These are phyloP conservation scores for Xylocampa areola DNA, from an alignment of 2,888 invertebrate species.

Conservation along the genomic window DNA sequence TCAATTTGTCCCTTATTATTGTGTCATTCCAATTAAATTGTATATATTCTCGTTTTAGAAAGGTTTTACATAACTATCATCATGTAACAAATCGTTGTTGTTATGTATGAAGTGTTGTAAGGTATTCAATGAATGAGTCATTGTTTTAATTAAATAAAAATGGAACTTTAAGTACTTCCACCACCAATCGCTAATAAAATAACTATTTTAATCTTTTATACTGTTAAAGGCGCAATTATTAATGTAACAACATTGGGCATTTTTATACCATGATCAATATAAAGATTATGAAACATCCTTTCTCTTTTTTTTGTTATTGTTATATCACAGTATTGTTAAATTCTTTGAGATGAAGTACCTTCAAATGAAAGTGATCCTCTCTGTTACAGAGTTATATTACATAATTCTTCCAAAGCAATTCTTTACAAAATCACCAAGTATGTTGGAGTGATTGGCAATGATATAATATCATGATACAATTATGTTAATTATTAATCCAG, in stretches of 20 bases:
- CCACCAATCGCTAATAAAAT: background rate
- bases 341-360: no score
- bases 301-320: background rate
- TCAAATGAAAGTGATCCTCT: no score
- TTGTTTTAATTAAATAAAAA: slow-evolving; percentile 39
- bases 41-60: background rate
- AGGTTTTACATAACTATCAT: background rate
- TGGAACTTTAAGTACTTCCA: background rate
- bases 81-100: background rate
- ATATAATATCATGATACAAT: no score
- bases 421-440: no score
- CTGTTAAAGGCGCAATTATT: background rate
- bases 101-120: background rate
- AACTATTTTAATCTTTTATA: background rate
- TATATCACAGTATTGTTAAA: no score
- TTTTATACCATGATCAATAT: no score
- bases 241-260: background rate
- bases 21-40: background rate
- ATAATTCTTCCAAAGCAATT: no score
- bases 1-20: background rate
- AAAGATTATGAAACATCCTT: background rate
- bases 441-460: no score
- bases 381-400: no score
- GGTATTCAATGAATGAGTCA: slow-evolving; percentile 50
- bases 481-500: no score